Evolutionary conservation across 2,797 vertebrate genomes (phyloP), one percentile per base, ranked within the genome.

Genomic region (Pempheris klunzingeri): DNA sequence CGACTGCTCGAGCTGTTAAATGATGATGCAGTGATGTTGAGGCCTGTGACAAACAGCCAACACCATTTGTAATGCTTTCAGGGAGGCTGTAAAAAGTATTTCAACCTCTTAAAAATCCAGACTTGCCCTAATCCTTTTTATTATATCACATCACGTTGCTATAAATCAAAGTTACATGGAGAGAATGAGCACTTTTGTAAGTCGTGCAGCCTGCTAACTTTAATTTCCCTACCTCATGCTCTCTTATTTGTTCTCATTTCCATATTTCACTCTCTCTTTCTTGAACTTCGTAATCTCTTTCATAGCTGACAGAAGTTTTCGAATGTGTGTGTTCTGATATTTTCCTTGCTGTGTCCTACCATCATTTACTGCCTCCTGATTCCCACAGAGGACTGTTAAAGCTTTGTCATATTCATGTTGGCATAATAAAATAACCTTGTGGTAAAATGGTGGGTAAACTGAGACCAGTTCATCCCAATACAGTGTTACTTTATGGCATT

Each of bases 401-500:
- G n/a, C 22, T 69, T 28, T 50, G 20, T 63, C 43, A 58, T 53
- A 50, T 72, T 75, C 32, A 65, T 46, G 8, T 57, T 13, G 47
- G 7, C 17, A 12, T 55, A 28, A 74, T 71, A 52, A 64, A 55
- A 36, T n/a, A 11, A 63, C 22, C 39, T 10, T 54, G 30, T 54
- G 26, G 66, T 59, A 9, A 72, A 76, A 70, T 24, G 7, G 10
- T 28, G 46, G 36, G 39, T 66, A 63, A 80, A 38, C 44, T 32
- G 24, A 71, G 39, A 2, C 59, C 20, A 60, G 68, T 49, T 53
- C 54, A 66, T 80, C 36, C 44, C 44, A n/a, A n/a, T 15, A 12
- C 47, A 46, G 26, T 9, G 17, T 65, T 66, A 64, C 78, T 81
- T 86, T 68, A 52, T 61, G 39, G 49, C 36, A 2, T 13, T 39